A percentile compares a stretch with the other conserved stretches of the same genome.
phyloP scores from a whole-genome alignment of 2,888 invertebrate species.

The Protodeltote pygarga region DNA sequence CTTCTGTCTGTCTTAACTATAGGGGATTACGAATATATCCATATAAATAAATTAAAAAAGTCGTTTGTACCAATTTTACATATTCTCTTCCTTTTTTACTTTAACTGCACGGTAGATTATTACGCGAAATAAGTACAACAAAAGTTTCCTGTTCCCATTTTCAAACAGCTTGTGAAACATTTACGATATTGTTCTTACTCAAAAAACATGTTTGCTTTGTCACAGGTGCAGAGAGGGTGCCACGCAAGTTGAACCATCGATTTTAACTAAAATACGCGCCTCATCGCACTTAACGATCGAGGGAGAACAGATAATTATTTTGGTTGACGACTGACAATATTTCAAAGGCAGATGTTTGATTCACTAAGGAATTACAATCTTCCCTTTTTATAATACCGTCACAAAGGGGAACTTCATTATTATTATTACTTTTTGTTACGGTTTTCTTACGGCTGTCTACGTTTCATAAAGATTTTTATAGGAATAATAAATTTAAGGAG shows the following conservation, averaged over 20 bases:
- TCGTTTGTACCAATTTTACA: too few relatives aligned
- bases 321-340: conserved; percentile 66
- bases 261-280: conserved; percentile 63
- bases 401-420: conserved; percentile 54
- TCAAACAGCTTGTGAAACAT: conserved; percentile 25
- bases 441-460: conserved; percentile 56
- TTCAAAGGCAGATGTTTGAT: conserved; percentile 70
- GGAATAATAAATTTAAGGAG: conserved; percentile 56
- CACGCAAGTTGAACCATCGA: conserved; percentile 52
- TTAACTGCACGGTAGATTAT: conserved; percentile 7
- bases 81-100: not conserved
- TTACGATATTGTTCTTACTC: conserved; percentile 36
- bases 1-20: too few relatives aligned
- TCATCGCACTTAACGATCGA: conserved; percentile 63
- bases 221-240: conserved; percentile 53
- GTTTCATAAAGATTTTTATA: conserved; percentile 63
- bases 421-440: conserved; percentile 59
- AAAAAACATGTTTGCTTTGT: conserved; percentile 46
- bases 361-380: conserved; percentile 59
- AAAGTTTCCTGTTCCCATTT: conserved; percentile 26
- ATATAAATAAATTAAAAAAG: too few relatives aligned
- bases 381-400: conserved; percentile 57
- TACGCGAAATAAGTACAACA: conserved; percentile 20
- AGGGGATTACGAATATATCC: too few relatives aligned
- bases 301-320: conserved; percentile 73